A percentile compares a stretch with the other conserved stretches of the same genome.
These are phyloP conservation scores for Macrostomum lignano DNA, from an alignment of 1,140 invertebrate species.

Conservation along the genomic window DNA sequence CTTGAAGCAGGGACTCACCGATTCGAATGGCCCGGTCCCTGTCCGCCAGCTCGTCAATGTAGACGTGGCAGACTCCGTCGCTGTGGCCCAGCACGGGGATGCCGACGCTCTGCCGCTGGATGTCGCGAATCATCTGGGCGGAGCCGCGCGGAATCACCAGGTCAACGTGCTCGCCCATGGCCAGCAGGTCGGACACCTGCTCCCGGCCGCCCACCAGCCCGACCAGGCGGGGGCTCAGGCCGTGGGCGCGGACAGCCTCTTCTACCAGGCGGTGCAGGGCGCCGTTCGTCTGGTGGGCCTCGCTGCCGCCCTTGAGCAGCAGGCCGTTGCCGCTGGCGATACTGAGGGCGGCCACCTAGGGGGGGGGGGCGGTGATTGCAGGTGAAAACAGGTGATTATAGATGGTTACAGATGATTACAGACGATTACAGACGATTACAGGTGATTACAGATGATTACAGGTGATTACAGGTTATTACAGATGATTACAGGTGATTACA, in stretches of 20 bases:
- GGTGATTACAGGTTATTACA: too few species aligned
- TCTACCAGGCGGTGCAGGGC: conserved; percentile 70
- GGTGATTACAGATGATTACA: too few species aligned
- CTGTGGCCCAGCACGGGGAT: conserved; percentile 92
- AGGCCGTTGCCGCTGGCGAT: conserved; percentile 85
- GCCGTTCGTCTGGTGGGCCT: conserved; percentile 66
- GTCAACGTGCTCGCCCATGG: conserved; percentile 74
- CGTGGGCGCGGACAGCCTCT: conserved; percentile 39
- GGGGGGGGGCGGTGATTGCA: too few species aligned
- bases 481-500: too few species aligned
- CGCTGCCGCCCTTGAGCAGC: conserved; percentile 78
- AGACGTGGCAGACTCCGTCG: conserved; percentile 86
- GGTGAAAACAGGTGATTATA: too few species aligned
- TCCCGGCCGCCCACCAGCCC: conserved; percentile 51
- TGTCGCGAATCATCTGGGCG: conserved; percentile 55
- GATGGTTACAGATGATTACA: too few species aligned
- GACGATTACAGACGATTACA: too few species aligned
- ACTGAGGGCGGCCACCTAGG: conserved; percentile 70
- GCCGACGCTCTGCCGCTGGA: conserved; percentile 53
- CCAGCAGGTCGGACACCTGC: conserved; percentile 65
- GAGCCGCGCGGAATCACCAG: conserved; percentile 85
- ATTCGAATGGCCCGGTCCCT: conserved; percentile 54
- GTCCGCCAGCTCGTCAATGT: conserved; percentile 65
- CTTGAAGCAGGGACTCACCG: too few species aligned
- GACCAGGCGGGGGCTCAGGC: conserved; percentile 5